These are phyloP conservation scores for Heliconius ethilla DNA, from an alignment of 2,888 invertebrate genomes.

Conservation along the genomic window DNA sequence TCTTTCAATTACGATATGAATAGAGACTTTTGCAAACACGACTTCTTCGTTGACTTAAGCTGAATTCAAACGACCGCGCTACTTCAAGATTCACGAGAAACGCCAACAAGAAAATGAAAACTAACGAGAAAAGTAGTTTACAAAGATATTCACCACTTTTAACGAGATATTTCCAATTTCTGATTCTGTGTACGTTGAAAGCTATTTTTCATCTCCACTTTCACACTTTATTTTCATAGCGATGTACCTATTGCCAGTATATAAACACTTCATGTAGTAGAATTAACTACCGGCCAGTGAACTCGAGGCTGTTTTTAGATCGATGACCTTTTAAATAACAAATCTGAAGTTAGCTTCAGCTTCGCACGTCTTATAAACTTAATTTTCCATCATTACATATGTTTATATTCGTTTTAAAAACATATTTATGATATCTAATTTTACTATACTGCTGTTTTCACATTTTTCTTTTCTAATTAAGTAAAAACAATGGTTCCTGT, in stretches of 20 bases:
- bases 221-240: slow-evolving; percentile 48
- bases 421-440: background rate
- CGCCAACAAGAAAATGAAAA: slow-evolving; percentile 13
- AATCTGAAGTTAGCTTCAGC: slow-evolving; percentile 28
- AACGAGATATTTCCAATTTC: slow-evolving; percentile 19
- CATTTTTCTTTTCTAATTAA: background rate
- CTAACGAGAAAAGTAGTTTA: slow-evolving; percentile 19
- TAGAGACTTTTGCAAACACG: background rate
- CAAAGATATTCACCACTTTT: background rate
- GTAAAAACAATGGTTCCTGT: background rate
- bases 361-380: slow-evolving; percentile 6
- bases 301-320: slow-evolving; percentile 76
- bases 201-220: slow-evolving; percentile 35
- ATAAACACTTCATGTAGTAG: slow-evolving; percentile 50
- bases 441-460: background rate
- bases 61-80: slow-evolving; percentile 5
- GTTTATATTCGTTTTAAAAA: background rate
- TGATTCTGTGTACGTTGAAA: background rate
- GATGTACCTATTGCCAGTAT: slow-evolving; percentile 46
- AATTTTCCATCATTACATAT: background rate
- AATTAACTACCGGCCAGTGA: slow-evolving; percentile 66
- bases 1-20: slow-evolving; percentile 5
- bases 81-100: slow-evolving; percentile 11
- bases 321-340: slow-evolving; percentile 46
- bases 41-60: slow-evolving; percentile 1